These are phyloP conservation scores for Microtus montanus DNA, from an alignment of 2,113 vertebrate species.

Conservation along the genomic window DNA sequence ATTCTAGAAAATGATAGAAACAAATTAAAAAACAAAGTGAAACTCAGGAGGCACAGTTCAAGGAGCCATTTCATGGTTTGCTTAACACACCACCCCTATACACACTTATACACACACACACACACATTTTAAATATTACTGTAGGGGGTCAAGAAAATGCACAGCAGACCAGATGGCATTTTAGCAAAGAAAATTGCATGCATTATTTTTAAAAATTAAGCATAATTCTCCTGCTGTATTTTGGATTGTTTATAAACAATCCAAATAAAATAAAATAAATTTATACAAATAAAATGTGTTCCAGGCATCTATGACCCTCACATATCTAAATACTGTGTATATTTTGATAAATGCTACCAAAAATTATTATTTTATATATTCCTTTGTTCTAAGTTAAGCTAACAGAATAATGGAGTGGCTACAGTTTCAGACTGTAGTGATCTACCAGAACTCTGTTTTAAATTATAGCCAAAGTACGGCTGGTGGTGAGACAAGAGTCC, in stretches of 20 bases:
- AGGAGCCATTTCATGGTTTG: conserved; percentile 73
- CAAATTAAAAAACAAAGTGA: conserved; percentile 72
- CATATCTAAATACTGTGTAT: neutral
- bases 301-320: neutral
- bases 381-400: conserved; percentile 31
- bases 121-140: neutral
- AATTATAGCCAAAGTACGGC: conserved; percentile 61
- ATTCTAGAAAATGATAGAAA: conserved; percentile 68
- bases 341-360: conserved; percentile 50
- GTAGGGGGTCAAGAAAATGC: neutral
- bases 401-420: conserved; percentile 64
- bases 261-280: no score
- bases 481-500: conserved; percentile 73
- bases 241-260: conserved; percentile 25
- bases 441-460: conserved; percentile 72
- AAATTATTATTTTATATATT: conserved; percentile 43
- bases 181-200: conserved; percentile 45
- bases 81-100: neutral
- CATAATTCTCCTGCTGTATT: conserved; percentile 36
- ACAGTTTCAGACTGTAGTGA: conserved; percentile 63
- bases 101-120: neutral
- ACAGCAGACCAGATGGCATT: neutral
- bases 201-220: conserved; percentile 6
- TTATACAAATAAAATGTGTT: neutral
- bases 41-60: conserved; percentile 75